Base-by-base conservation (phyloP, 2,113 vertebrate genomes). In the Ancistrus triradiatus region DNA sequence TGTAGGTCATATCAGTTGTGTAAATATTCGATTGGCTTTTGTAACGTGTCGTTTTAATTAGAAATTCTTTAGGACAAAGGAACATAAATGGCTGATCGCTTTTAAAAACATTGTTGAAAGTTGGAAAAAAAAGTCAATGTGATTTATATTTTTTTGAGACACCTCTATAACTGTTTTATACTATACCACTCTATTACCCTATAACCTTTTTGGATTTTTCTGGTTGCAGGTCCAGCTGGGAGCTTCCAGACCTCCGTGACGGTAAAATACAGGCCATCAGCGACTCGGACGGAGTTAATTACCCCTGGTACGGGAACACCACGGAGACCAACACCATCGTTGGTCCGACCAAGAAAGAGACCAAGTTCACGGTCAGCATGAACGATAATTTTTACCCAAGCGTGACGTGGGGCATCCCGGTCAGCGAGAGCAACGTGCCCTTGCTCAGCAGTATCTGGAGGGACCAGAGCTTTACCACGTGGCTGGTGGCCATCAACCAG, bases 311-410 rank as follows among this genome's bases (percentile, higher is more conserved):
- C 0, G 96, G 96, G 37, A 99, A 96, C 84, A 98, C 95, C 27
- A 98, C 94, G 0, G 95, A 99, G 77, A 98, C 95, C 1, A 95
- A 88, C 87, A 97, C 92, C 31, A 78, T 98, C 0, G 88, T 91
- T 40, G 95, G 95, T 3, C 95, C 96, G 74, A 97, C 94, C 43
- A 95, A 88, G 83, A 92, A 90, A 69, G 92, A 95, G 68, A 91
- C 85, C 83, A 93, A 85, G 80, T 96, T 98, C 84, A 88, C 83
- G 6, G 90, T 98, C 79, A 98, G 93, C 80, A 99, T 99, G 96
- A 98, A 98, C 1, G 96, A 99, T 83, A 99, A 99, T 80, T 99
- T 99, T 72, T 98, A 98, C 85, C 96, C 96, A 19, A 99, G 96
- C 0, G 94, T 99, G 81, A 98, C 95, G 9, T 99, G 96, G 96